A percentile compares a stretch with the other conserved stretches of the same genome.
phyloP scores from a whole-genome alignment of 2,888 invertebrate species.

The Catonia carolina region DNA sequence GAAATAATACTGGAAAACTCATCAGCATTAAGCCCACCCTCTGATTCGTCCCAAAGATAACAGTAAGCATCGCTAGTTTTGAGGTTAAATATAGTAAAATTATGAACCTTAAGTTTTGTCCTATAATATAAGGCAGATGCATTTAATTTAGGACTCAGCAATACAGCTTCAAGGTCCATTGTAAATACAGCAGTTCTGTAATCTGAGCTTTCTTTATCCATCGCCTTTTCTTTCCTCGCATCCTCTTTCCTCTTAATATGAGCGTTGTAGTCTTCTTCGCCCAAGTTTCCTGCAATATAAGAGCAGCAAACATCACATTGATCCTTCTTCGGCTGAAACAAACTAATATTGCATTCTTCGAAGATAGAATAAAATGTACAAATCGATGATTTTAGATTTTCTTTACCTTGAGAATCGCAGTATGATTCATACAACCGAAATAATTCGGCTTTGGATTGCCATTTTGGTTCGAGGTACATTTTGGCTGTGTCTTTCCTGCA shows the following conservation, averaged over 20 bases:
- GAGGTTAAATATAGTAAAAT: no score
- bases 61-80: no score
- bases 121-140: conserved; percentile 17
- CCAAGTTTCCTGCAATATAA: neutral
- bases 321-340: conserved; percentile 12
- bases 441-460: conserved; percentile 15
- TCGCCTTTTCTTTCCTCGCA: conserved; percentile 6
- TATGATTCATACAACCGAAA: neutral
- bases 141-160: conserved; percentile 11
- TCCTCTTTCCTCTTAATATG: conserved; percentile 1
- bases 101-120: conserved; percentile 18
- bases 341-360: conserved; percentile 6
- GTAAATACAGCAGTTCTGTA: neutral
- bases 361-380: conserved; percentile 10
- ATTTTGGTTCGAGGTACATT: conserved; percentile 16
- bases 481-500: conserved; percentile 11
- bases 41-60: no score
- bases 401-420: conserved; percentile 9
- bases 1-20: no score
- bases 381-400: neutral
- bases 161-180: conserved; percentile 9
- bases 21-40: no score
- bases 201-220: conserved; percentile 7
- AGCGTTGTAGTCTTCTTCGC: neutral
- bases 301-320: conserved; percentile 14